Evolutionary conservation across 2,113 vertebrate species (phyloP).

Genomic region (Leucopsar rothschildi): DNA sequence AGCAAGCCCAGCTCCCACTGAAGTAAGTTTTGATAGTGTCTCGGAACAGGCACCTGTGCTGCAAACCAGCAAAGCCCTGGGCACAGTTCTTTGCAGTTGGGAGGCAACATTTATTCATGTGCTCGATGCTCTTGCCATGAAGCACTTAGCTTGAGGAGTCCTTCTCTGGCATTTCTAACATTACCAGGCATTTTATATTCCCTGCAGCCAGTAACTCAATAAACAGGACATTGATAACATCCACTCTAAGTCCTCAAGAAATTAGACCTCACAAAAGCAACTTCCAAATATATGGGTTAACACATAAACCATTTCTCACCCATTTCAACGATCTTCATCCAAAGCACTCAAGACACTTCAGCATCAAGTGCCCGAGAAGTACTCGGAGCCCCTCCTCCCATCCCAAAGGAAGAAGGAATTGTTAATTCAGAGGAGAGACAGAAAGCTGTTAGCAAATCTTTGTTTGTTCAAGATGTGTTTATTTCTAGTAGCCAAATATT

Average conservation of each 20-base stretch:
- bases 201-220: background rate
- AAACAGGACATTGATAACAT: background rate
- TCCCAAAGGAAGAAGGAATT: background rate
- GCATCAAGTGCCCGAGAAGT: background rate
- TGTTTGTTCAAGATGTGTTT: constrained; percentile 53
- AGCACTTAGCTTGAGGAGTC: background rate
- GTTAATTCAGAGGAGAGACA: constrained; percentile 40
- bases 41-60: background rate
- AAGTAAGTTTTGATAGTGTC: background rate
- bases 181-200: background rate
- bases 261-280: background rate
- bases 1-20: background rate
- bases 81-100: background rate
- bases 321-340: background rate
- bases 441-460: constrained; percentile 44
- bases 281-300: background rate
- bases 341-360: background rate
- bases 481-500: constrained; percentile 59
- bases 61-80: background rate
- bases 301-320: background rate
- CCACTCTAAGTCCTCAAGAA: background rate
- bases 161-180: background rate
- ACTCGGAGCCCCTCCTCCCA: background rate
- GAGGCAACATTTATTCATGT: background rate
- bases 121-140: background rate